Conservation (phyloP, 2,888 invertebrate genomes). For the Halocaridina rubra region DNA sequence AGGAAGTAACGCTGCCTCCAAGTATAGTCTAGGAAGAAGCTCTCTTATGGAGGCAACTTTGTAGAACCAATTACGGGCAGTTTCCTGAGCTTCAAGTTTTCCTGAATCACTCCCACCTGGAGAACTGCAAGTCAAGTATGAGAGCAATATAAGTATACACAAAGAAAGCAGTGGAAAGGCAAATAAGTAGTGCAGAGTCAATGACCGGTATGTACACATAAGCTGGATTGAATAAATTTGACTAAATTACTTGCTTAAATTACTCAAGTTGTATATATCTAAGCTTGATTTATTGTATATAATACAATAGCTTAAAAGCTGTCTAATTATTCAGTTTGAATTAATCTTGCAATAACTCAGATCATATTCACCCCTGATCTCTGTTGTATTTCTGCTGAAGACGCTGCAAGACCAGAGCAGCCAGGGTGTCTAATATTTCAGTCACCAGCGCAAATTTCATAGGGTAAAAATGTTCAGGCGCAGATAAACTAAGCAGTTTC, state of each 20-base stretch:
- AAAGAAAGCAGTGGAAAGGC: too few species aligned
- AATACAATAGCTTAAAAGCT: too few species aligned
- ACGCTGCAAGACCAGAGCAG: constrained; percentile 87
- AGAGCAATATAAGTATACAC: too few species aligned
- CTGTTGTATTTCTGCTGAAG: constrained; percentile 81
- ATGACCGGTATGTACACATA: too few species aligned
- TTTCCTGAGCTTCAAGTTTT: constrained; percentile 82
- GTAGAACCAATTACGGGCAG: constrained; percentile 98
- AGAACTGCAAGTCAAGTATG: not conserved
- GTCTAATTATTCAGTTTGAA: too few species aligned
- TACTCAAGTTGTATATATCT: too few species aligned
- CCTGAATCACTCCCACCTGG: not conserved
- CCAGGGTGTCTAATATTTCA: constrained; percentile 95
- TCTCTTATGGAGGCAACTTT: constrained; percentile 98
- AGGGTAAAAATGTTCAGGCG: constrained; percentile 94
- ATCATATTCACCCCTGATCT: constrained; percentile 71
- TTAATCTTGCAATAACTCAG: too few species aligned
- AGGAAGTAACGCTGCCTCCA: constrained; percentile 91
- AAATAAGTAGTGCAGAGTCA: too few species aligned
- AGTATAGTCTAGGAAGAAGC: constrained; percentile 90
- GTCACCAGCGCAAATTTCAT: constrained; percentile 97
- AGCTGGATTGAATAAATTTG: too few species aligned
- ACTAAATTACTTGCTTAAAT: too few species aligned
- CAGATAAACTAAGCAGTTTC: constrained; percentile 89
- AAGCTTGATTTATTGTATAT: too few species aligned